Evolutionary conservation across 2,888 invertebrate species (phyloP), one percentile per base, ranked within the genome.

Genomic region (Autographa pulchrina): DNA sequence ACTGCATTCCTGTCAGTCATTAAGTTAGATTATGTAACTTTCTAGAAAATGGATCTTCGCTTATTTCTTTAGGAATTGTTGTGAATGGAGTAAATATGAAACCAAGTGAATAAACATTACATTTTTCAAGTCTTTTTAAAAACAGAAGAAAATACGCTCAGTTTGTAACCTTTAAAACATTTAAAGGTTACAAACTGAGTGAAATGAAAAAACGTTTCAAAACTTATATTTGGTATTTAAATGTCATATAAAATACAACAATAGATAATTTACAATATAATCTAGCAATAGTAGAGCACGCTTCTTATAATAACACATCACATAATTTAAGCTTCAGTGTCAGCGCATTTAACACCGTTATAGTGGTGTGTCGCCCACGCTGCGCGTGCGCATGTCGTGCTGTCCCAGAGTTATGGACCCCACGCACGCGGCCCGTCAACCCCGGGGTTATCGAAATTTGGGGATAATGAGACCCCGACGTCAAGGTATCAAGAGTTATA

Each of bases 361-460:
- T 80, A 74, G 82, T 80, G 78, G 78, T 76, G 79, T 85, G 85
- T 83, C 90, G 85, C 91, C 90, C 84, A 90, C 90, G 86, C 85
- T 71, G 77, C 80, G 77, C 82, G 75, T 70, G 82, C 83, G 82
- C 84, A 73, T 68, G 82, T 78, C 43, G 68, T 65, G 78, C 85
- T 87, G 87, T 86, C 85, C 76, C 62, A 75, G 87, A 90, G 85
- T 90, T 88, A 88, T 87, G 82, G 89, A 86, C 85, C 85, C 73
- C 86, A 86, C 84, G 86, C 88, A 87, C 78, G 84, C 81, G 82
- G 80, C 74, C 65, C 73, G 70, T 81, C 75, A 83, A 20, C 76
- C 77, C 81, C 82, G 62, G 63, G 68, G 80, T 78, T 80, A 80
- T 80, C 72, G 48, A 64, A 4, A 43, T 43, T 62, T 38, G 61